Evolutionary conservation across 1,140 invertebrate species (phyloP).

Genomic region (Formica selysi): DNA sequence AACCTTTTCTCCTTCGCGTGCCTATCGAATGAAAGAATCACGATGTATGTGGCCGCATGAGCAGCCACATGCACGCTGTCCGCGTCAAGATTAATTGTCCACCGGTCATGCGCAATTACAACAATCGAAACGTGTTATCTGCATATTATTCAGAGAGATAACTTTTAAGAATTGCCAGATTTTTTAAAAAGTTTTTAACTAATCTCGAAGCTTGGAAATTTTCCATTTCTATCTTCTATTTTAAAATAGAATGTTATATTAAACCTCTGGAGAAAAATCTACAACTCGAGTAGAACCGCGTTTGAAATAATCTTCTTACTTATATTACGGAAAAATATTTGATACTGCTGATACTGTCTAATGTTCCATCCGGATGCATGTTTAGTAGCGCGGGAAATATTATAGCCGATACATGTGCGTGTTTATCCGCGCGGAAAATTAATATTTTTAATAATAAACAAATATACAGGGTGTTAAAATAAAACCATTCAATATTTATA

Average conservation of each 20-base stretch:
- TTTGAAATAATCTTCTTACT: background rate
- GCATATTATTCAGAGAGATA: background rate
- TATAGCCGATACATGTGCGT: background rate
- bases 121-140: constrained; percentile 50
- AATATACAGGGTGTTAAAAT: background rate
- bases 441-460: background rate
- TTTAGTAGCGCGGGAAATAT: background rate
- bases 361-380: background rate
- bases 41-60: constrained; percentile 4
- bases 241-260: background rate
- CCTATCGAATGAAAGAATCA: constrained; percentile 42
- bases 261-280: background rate
- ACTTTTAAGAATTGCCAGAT: background rate
- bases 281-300: too few relatives aligned
- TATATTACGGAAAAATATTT: background rate
- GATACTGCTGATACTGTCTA: background rate
- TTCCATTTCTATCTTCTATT: background rate
- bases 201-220: background rate
- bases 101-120: constrained; percentile 45
- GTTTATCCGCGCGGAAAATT: background rate
- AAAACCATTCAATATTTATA: too few relatives aligned
- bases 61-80: constrained; percentile 4
- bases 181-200: background rate
- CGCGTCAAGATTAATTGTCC: constrained; percentile 67
- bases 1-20: constrained; percentile 13